Evolutionary conservation across 2,888 invertebrate genomes (phyloP), one percentile per base, ranked within the genome.

Genomic region (Volucella inanis): DNA sequence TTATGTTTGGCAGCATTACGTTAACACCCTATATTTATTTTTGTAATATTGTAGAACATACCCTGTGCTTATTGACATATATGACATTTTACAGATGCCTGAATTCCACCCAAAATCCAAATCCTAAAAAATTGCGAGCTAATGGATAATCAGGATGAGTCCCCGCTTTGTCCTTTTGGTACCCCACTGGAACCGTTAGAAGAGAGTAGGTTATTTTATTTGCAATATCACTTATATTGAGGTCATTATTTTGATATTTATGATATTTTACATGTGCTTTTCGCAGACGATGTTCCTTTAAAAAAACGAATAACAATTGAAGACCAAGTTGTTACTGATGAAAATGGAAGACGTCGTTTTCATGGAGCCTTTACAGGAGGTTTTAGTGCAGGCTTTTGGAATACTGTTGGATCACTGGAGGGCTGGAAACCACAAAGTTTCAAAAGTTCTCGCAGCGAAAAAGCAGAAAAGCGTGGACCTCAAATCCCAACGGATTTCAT

Each of bases 321-420:
- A 91, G 98, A 99, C 89, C 98, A 98, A 92, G 95, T 96, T 88
- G 99, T 97, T 0, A 95, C 95, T 64, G 99, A 99, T 91, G 96
- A 95, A 41, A 95, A 97, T 90, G 99, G 99, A 0, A 93, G 96
- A 76, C 94, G 98, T 9, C 93, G 99, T 88, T 99, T 99, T 91
- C 99, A 99, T 92, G 99, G 99, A 8, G 99, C 99, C 0, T 99
- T 99, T 90, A 99, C 99, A 0, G 99, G 99, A 0, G 98, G 94
- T 2, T 99, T 99, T 91, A 98, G 98, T 12, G 99, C 99, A 0
- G 99, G 99, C 0, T 99, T 97, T 90, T 99, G 96, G 90, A 99
- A 99, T 90, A 96, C 98, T 0, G 99, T 99, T 18, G 99, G 98
- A 0, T 96, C 98, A 0, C 94, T 96, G 87, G 98, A 99, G 93